These are phyloP conservation scores for Hymenochirus boettgeri DNA, from an alignment of 2,113 vertebrate species.

Conservation along the genomic window DNA sequence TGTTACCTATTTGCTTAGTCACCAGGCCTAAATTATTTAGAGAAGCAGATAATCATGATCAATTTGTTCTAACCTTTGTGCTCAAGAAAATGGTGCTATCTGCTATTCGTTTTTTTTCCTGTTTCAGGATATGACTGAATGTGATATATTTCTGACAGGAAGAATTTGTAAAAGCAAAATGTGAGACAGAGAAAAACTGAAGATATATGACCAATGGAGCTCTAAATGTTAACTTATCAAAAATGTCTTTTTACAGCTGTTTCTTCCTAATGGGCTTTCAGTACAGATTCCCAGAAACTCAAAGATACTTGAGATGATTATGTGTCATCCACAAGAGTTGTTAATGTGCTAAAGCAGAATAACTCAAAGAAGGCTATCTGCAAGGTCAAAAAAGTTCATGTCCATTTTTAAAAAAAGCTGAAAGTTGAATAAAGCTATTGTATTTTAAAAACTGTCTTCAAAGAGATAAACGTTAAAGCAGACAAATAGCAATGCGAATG, in stretches of 20 bases:
- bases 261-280: constrained; percentile 30
- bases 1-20: constrained; percentile 8
- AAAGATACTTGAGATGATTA: constrained; percentile 35
- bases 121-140: constrained; percentile 14
- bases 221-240: constrained; percentile 30
- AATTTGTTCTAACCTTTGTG: constrained; percentile 11
- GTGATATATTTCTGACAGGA: constrained; percentile 32
- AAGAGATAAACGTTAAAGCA: constrained; percentile 30
- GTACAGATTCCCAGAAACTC: constrained; percentile 27
- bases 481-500: not conserved
- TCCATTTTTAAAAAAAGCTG: constrained; percentile 32
- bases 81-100: not conserved
- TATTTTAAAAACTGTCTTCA: constrained; percentile 17
- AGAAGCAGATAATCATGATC: constrained; percentile 12
- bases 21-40: constrained; percentile 11
- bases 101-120: constrained; percentile 19
- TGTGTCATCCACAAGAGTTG: constrained; percentile 33
- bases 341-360: constrained; percentile 27
- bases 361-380: constrained; percentile 32
- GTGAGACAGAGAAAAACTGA: constrained; percentile 16
- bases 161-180: constrained; percentile 31
- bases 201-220: constrained; percentile 19
- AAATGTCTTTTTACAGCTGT: constrained; percentile 13
- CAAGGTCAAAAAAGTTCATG: constrained; percentile 34
- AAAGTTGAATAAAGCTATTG: constrained; percentile 35